phyloP scores from a whole-genome alignment of 1,140 invertebrate genomes.

The Pseudomyrmex cubaensis region DNA sequence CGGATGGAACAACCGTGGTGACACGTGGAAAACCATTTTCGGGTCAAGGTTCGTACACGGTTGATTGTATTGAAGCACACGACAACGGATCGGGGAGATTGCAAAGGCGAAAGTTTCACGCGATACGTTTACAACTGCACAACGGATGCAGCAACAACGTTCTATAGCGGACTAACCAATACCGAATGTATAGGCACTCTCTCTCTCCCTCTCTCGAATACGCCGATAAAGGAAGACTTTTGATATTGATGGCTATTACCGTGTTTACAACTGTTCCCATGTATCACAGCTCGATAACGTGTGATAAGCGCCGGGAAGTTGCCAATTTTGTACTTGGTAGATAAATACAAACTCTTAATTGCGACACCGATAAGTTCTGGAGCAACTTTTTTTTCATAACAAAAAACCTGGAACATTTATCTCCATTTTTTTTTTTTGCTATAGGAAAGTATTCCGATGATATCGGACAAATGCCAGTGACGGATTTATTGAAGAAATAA shows the following conservation, averaged over 20 bases:
- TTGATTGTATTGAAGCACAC: slow-evolving; percentile 30
- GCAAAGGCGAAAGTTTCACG: slow-evolving; percentile 52
- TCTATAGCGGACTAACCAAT: slow-evolving; percentile 16
- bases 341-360: background rate
- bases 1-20: slow-evolving; percentile 10
- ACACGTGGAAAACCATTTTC: slow-evolving; percentile 40
- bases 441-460: too few relatives aligned
- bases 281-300: background rate
- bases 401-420: too few relatives aligned
- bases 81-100: slow-evolving; percentile 50
- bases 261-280: slow-evolving; percentile 7
- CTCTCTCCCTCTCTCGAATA: slow-evolving; percentile 4
- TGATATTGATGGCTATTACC: slow-evolving; percentile 10
- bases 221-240: slow-evolving; percentile 41
- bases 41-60: slow-evolving; percentile 48
- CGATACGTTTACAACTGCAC: slow-evolving; percentile 43
- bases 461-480: too few relatives aligned
- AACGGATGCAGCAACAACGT: slow-evolving; percentile 39
- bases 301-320: too few relatives aligned
- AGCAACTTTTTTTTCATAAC: too few relatives aligned
- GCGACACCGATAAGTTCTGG: background rate
- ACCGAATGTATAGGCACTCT: background rate
- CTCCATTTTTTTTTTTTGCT: too few relatives aligned
- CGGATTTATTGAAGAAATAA: too few relatives aligned
- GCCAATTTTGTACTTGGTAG: too few relatives aligned